Evolutionary conservation across 2,797 vertebrate species (phyloP), one percentile per base, ranked within the genome.

Genomic region (Astyanax mexicanus): DNA sequence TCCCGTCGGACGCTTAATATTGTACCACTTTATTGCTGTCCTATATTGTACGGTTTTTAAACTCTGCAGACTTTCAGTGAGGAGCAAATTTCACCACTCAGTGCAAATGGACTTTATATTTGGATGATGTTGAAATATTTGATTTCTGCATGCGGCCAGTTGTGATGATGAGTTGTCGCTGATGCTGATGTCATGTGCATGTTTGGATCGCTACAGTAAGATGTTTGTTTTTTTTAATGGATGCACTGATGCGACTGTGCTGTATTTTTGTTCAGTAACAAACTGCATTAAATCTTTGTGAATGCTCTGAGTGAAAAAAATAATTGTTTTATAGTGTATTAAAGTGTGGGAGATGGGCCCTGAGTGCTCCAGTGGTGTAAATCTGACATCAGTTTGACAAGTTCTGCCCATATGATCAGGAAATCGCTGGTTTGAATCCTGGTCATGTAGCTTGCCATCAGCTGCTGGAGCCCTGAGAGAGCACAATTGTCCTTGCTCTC

Each of bases 61-160:
- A 61, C 44, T 74, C 65, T 81, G 60, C 21, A 64, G n/a, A n/a
- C n/a, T n/a, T n/a, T n/a, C n/a, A n/a, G n/a, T n/a, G n/a, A n/a
- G n/a, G n/a, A n/a, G n/a, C n/a, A n/a, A n/a, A 38, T 40, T 21
- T 68, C 25, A 47, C 38, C 60, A 38, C 19, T 73, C 35, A 40
- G 60, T 42, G 58, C 65, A 47, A 52, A 68, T 72, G 58, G 57
- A 61, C 62, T 57, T 52, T 32, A 73, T 78, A 40, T 78, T 75
- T 66, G 37, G 32, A 71, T 72, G 65, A 70, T 49, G 61, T 47
- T 44, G 25, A 68, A 71, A 51, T 60, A 29, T 25, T 57, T 80
- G 58, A 70, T 52, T 51, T 72, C 54, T 80, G 81, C 81, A 83
- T 83, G 81, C 75, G 15, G 69, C 52, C 23, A 75, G 52, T 64